phyloP scores from a whole-genome alignment of 2,797 vertebrate genomes.

The Pseudomugil gertrudae region DNA sequence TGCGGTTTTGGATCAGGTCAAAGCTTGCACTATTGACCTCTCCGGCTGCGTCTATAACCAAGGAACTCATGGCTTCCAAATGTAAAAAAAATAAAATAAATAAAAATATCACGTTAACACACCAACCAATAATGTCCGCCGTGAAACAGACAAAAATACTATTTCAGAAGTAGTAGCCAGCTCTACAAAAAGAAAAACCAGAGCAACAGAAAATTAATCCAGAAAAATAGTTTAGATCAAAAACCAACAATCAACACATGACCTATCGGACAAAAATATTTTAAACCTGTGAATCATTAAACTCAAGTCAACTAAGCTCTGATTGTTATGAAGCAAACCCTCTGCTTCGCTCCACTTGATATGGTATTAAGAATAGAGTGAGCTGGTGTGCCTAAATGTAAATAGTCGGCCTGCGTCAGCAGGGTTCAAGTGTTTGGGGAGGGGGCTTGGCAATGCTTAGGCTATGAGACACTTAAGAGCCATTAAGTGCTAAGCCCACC shows the following conservation, averaged over 20 bases:
- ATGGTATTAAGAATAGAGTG: constrained; percentile 75
- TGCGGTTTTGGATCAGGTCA: constrained; percentile 84
- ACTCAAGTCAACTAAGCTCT: constrained; percentile 20
- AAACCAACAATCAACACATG: constrained; percentile 20
- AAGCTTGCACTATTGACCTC: constrained; percentile 67
- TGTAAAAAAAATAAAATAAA: constrained; percentile 8
- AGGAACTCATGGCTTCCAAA: constrained; percentile 72
- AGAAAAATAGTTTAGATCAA: constrained; percentile 19
- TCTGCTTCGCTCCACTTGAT: constrained; percentile 57
- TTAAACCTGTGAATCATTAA: constrained; percentile 31
- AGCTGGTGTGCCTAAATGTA: constrained; percentile 80
- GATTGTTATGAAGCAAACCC: constrained; percentile 3
- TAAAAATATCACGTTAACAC: constrained; percentile 57
- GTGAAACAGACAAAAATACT: constrained; percentile 50
- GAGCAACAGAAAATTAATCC: constrained; percentile 14
- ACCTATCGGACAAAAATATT: constrained; percentile 5
- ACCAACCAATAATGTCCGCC: no score
- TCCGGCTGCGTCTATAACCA: constrained; percentile 65
- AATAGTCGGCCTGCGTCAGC: constrained; percentile 78
- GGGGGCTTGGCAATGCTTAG: constrained; percentile 76
- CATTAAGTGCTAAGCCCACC: constrained; percentile 74
- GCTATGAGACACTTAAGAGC: constrained; percentile 83
- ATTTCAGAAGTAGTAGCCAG: constrained; percentile 64
- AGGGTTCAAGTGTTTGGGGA: constrained; percentile 73
- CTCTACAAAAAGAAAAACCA: constrained; percentile 45